Evolutionary conservation across 2,888 invertebrate genomes (phyloP).

Genomic region (Fragum fragum): DNA sequence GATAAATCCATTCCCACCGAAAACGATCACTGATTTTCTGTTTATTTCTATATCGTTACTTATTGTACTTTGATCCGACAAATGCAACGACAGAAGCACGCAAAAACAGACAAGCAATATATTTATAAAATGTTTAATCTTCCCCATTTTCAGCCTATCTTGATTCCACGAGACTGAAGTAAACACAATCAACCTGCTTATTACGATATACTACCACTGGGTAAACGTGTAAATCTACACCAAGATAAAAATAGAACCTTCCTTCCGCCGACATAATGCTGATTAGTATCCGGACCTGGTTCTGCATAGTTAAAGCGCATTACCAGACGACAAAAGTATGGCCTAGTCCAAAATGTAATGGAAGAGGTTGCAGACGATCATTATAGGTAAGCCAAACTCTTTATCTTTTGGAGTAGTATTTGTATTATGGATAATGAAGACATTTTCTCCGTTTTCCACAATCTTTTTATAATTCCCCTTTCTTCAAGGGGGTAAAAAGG

Average conservation of each 20-base stretch:
- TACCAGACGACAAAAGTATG: too few species aligned
- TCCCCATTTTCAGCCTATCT: background rate
- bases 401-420: too few species aligned
- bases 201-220: background rate
- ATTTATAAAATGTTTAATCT: background rate
- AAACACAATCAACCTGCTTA: background rate
- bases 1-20: slow-evolving; percentile 88
- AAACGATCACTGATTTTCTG: slow-evolving; percentile 79
- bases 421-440: too few species aligned
- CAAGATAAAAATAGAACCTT: background rate
- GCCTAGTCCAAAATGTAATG: too few species aligned
- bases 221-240: slow-evolving; percentile 8
- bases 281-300: too few species aligned
- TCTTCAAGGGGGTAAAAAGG: too few species aligned
- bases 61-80: slow-evolving; percentile 9
- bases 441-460: too few species aligned
- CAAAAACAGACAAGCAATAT: background rate
- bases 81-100: background rate
- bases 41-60: background rate
- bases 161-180: background rate
- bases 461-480: too few species aligned
- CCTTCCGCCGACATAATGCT: background rate
- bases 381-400: too few species aligned
- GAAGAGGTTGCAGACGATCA: too few species aligned
- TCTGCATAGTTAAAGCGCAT: too few species aligned